Percentiles rank a stretch among this genome's conserved stretches.
phyloP scores from a whole-genome alignment of 1,140 invertebrate species.

The Oreohelix idahoensis region DNA sequence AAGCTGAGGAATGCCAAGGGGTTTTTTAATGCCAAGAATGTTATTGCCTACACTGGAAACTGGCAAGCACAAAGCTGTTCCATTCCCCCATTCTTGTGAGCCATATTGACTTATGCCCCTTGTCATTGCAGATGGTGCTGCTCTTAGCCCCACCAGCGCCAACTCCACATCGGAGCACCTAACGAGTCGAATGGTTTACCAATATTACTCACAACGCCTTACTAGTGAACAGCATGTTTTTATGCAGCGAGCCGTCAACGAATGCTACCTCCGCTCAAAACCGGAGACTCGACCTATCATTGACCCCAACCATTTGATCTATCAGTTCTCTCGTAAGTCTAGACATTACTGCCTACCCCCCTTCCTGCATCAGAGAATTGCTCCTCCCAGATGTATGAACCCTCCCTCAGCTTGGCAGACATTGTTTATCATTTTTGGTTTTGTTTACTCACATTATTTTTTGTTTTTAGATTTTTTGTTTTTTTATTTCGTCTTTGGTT shows the following conservation, averaged over 20 bases:
- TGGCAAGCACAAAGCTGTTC: neutral
- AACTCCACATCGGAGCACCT: constrained; percentile 62
- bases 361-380: constrained; percentile 3
- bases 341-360: neutral
- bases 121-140: constrained; percentile 40
- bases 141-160: constrained; percentile 21
- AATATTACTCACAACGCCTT: constrained; percentile 69
- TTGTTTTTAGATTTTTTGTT: constrained; percentile 6
- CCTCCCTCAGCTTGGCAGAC: constrained; percentile 13
- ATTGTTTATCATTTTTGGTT: neutral
- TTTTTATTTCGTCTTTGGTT: constrained; percentile 3
- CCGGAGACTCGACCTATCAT: constrained; percentile 52
- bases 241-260: constrained; percentile 68
- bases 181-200: constrained; percentile 68
- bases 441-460: neutral
- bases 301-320: constrained; percentile 68
- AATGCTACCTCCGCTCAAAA: constrained; percentile 64
- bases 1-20: no score
- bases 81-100: neutral
- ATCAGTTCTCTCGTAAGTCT: constrained; percentile 72
- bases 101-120: constrained; percentile 33
- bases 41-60: no score
- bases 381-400: constrained; percentile 18
- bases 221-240: constrained; percentile 67
- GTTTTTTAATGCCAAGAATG: no score